Evolutionary conservation across 2,113 vertebrate genomes (phyloP), one percentile per base, ranked within the genome.

Genomic region (Trematocara nigrifrons): DNA sequence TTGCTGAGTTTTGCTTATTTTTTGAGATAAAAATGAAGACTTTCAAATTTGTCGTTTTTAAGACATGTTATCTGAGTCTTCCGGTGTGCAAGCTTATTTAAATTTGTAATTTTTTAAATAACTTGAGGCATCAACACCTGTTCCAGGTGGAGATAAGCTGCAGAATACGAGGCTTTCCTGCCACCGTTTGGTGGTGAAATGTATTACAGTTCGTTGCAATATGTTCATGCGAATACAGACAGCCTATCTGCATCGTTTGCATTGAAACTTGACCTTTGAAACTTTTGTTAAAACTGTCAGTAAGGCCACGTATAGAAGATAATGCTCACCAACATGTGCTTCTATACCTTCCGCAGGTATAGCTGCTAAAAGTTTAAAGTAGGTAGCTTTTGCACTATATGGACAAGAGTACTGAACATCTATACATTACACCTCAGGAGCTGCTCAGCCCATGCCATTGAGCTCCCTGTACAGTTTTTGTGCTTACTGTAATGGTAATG

Each of bases 151-250:
- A 74, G 47, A 2, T 64, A 35, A 2, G 1, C 31, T 8, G 1
- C 16, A 35, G 49, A 85, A 77, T 10, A 16, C 83, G 86, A 86
- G 40, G 51, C 89, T 91, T 89, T 90, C 83, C 91, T 94, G 95
- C 94, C 95, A 93, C 86, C 95, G 59, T 89, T 94, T 94, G 96
- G 95, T 87, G 51, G 81, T 52, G 7, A 18, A 78, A 82, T 35
- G 90, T 83, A 94, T 85, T 92, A 85, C 95, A 93, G 74, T 71
- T 86, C 51, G 64, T 59, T 76, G 26, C 16, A 76, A n/a, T 49
- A 12, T n/a, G 22, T 49, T 76, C 15, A n/a, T 76, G 15, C 1
- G 5, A 18, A 74, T 47, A 74, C 69, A 74, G 69, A 29, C 18
- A 26, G 26, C 22, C 15, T 1, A 9, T 26, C 15, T 45, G 16